Percentiles rank a stretch among this genome's conserved stretches.
phyloP scores from a whole-genome alignment of 2,113 vertebrate species.

The Lepisosteus osseus region DNA sequence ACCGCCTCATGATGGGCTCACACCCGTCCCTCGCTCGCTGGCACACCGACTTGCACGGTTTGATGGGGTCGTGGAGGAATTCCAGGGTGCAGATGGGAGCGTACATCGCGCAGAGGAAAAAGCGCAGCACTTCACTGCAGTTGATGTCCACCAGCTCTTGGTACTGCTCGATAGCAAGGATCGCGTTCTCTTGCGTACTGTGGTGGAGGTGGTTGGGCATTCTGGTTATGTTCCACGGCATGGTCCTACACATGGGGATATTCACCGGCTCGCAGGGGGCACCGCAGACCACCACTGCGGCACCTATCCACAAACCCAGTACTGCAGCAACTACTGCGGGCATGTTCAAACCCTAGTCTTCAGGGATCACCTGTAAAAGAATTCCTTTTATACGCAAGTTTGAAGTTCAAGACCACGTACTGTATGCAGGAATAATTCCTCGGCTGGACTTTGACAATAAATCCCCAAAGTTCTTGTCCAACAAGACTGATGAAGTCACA shows the following conservation, averaged over 20 bases:
- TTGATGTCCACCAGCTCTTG: slow-evolving; percentile 85
- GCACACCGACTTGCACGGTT: slow-evolving; percentile 93
- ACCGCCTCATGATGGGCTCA: slow-evolving; percentile 87
- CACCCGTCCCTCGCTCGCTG: slow-evolving; percentile 87
- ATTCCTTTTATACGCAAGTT: slow-evolving; percentile 11
- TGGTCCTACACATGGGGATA: slow-evolving; percentile 86
- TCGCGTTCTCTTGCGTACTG: slow-evolving; percentile 97
- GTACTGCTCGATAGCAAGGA: slow-evolving; percentile 96
- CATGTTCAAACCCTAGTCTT: background rate
- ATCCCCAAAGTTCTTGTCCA: slow-evolving; percentile 5
- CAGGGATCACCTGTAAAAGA: background rate
- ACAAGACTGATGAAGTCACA: background rate
- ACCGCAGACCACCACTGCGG: slow-evolving; percentile 53
- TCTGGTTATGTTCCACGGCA: slow-evolving; percentile 98
- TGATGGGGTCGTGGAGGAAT: slow-evolving; percentile 97
- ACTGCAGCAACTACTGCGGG: slow-evolving; percentile 28
- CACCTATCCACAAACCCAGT: slow-evolving; percentile 55
- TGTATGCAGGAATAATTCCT: background rate
- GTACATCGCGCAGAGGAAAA: slow-evolving; percentile 98
- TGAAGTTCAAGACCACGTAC: background rate
- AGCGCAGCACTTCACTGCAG: slow-evolving; percentile 89
- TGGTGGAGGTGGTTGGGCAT: slow-evolving; percentile 99
- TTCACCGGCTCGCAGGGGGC: slow-evolving; percentile 87
- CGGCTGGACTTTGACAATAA: background rate
- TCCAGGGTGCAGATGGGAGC: slow-evolving; percentile 97